Evolutionary conservation across 2,888 invertebrate genomes (phyloP).

Genomic region (Drosophila rubida): DNA sequence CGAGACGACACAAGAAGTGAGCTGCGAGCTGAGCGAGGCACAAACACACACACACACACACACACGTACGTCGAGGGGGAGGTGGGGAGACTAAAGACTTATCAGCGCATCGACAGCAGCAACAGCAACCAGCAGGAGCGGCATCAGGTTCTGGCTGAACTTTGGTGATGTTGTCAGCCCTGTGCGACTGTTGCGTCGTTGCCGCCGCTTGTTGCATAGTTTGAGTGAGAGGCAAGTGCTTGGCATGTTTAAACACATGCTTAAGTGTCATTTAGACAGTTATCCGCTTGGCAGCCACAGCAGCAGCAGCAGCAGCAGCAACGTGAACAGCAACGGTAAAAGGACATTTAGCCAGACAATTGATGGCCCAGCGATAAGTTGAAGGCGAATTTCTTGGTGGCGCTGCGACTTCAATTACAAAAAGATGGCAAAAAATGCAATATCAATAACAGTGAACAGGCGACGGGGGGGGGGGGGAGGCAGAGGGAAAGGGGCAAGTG

Average conservation of each 20-base stretch:
- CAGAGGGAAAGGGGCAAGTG: slow-evolving; percentile 42
- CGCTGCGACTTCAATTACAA: slow-evolving; percentile 68
- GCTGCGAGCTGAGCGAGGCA: slow-evolving; percentile 18
- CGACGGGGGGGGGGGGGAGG: not conserved
- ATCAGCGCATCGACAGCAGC: slow-evolving; percentile 77
- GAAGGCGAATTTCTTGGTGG: slow-evolving; percentile 23
- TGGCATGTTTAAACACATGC: slow-evolving; percentile 82
- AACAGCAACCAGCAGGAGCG: slow-evolving; percentile 42
- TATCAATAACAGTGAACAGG: slow-evolving; percentile 82
- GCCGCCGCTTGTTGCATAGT: slow-evolving; percentile 69
- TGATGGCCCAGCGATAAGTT: slow-evolving; percentile 74
- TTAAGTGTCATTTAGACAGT: slow-evolving; percentile 81
- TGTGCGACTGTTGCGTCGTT: slow-evolving; percentile 42
- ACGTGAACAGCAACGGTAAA: slow-evolving; percentile 23
- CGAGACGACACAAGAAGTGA: slow-evolving; percentile 67
- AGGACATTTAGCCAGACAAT: slow-evolving; percentile 70
- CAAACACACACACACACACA: slow-evolving; percentile 34
- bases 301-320: slow-evolving; percentile 7
- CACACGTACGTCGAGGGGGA: not conserved
- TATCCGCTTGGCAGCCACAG: slow-evolving; percentile 61
- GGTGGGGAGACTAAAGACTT: slow-evolving; percentile 60
- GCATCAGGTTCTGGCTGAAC: slow-evolving; percentile 55
- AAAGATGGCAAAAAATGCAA: slow-evolving; percentile 71
- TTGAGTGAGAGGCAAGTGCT: slow-evolving; percentile 77
- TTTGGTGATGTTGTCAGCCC: slow-evolving; percentile 74